Evolutionary conservation across 2,113 vertebrate genomes (phyloP).

Genomic region (Xenopus borealis): DNA sequence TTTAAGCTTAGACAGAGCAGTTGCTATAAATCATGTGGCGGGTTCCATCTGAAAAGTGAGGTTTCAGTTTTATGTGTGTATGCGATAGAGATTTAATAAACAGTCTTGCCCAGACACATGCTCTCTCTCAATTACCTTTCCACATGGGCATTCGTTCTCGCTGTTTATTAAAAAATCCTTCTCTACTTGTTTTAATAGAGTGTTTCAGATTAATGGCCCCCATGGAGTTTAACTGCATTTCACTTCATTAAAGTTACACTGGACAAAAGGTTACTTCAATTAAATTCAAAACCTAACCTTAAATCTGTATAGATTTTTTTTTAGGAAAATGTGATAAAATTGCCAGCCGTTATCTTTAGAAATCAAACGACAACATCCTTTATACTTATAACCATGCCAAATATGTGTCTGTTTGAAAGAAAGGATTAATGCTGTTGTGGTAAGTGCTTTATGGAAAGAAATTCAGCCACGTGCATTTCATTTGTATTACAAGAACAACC

Average conservation of each 20-base stretch:
- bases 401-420: conserved; percentile 46
- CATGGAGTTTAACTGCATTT: conserved; percentile 75
- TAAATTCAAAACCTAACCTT: conserved; percentile 70
- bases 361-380: conserved; percentile 65
- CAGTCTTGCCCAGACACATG: conserved; percentile 66
- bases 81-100: conserved; percentile 77
- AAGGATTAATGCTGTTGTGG: too few relatives aligned
- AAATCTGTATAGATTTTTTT: conserved; percentile 72
- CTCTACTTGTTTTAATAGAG: conserved; percentile 77
- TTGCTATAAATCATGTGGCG: conserved; percentile 69
- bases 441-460: too few relatives aligned
- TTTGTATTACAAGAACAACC: too few relatives aligned
- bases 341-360: conserved; percentile 61
- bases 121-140: conserved; percentile 77
- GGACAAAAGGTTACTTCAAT: conserved; percentile 80
- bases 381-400: conserved; percentile 51
- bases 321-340: conserved; percentile 67
- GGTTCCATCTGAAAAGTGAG: conserved; percentile 60
- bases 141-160: conserved; percentile 78
- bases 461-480: too few relatives aligned
- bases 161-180: conserved; percentile 82
- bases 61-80: conserved; percentile 69
- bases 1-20: conserved; percentile 64
- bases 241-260: conserved; percentile 78
- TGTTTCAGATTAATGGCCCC: conserved; percentile 79